Evolutionary conservation across 2,113 vertebrate genomes (phyloP).

Genomic region (Illadopsis cleaveri): DNA sequence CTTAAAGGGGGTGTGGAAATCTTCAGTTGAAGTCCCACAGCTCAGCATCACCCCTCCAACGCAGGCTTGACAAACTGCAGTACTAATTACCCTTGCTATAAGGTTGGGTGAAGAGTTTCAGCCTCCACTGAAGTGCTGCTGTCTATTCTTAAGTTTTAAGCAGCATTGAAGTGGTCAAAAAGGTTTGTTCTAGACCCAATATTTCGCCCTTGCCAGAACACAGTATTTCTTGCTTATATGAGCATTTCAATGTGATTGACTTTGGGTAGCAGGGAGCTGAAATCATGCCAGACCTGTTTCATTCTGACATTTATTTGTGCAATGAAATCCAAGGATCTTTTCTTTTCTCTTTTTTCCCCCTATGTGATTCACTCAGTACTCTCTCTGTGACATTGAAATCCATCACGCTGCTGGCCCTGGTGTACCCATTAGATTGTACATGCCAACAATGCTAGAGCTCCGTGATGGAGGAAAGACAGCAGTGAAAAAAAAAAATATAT

Average conservation of each 20-base stretch:
- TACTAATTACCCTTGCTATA: neutral
- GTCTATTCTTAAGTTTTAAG: neutral
- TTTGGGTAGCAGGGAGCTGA: slow-evolving; percentile 6
- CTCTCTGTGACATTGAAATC: slow-evolving; percentile 37
- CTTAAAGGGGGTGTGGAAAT: neutral
- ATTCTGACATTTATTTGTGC: slow-evolving; percentile 27
- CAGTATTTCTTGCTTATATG: neutral
- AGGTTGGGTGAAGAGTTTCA: neutral
- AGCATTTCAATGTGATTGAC: slow-evolving; percentile 1
- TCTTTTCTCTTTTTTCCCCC: neutral
- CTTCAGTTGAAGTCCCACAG: fast-evolving
- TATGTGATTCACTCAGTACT: neutral
- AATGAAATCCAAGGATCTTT: slow-evolving; percentile 38
- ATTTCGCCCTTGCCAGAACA: fast-evolving
- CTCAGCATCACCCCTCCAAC: neutral
- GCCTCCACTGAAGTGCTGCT: neutral
- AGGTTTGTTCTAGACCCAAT: neutral
- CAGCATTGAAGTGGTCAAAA: neutral
- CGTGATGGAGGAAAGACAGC: neutral
- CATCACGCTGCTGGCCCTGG: neutral
- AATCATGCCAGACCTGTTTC: slow-evolving; percentile 11
- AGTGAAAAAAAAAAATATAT: neutral
- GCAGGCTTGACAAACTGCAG: neutral
- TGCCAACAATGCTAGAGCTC: neutral
- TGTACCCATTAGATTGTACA: neutral